A percentile compares a stretch with the other conserved stretches of the same genome.
Conservation (phyloP, 1,140 invertebrate species). For the Zaprionus capensis region DNA sequence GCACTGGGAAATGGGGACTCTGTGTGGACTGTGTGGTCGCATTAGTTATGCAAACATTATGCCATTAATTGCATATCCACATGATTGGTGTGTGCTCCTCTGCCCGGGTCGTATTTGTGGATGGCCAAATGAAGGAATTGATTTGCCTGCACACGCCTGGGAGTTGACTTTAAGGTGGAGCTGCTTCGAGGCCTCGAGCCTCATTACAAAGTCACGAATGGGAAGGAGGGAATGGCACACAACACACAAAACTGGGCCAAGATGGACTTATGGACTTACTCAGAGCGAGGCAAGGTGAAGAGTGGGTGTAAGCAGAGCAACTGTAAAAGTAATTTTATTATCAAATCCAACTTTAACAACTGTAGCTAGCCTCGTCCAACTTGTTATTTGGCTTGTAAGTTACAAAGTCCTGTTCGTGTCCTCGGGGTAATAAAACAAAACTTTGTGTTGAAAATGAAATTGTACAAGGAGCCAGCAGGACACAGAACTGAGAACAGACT, state of each 20-base stretch:
- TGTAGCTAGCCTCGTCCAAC: slow-evolving; percentile 67
- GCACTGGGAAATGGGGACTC: slow-evolving; percentile 15
- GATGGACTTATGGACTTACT: slow-evolving; percentile 62
- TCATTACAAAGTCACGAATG: slow-evolving; percentile 76
- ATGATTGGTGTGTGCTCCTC: slow-evolving; percentile 46
- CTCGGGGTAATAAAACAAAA: slow-evolving; percentile 82
- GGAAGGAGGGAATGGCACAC: background rate
- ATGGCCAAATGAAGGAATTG: slow-evolving; percentile 28
- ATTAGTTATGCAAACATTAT: slow-evolving; percentile 70
- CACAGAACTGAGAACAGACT: background rate
- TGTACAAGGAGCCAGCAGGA: slow-evolving; percentile 55
- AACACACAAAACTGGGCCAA: slow-evolving; percentile 62
- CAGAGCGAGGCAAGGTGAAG: slow-evolving; percentile 10
- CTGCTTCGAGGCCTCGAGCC: slow-evolving; percentile 26
- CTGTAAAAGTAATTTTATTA: slow-evolving; percentile 82
- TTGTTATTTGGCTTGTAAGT: slow-evolving; percentile 83
- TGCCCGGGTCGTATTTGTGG: slow-evolving; percentile 18
- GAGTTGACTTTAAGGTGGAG: slow-evolving; percentile 20
- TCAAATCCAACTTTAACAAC: slow-evolving; percentile 82
- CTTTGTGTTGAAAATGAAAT: slow-evolving; percentile 83
- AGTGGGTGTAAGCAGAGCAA: slow-evolving; percentile 21
- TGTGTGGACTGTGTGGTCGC: slow-evolving; percentile 19
- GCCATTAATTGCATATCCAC: slow-evolving; percentile 73
- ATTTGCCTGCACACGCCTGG: slow-evolving; percentile 1
- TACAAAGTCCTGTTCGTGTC: slow-evolving; percentile 82